Evolutionary conservation across 2,888 invertebrate genomes (phyloP), one percentile per base, ranked within the genome.

Genomic region (Luperina nickerlii): DNA sequence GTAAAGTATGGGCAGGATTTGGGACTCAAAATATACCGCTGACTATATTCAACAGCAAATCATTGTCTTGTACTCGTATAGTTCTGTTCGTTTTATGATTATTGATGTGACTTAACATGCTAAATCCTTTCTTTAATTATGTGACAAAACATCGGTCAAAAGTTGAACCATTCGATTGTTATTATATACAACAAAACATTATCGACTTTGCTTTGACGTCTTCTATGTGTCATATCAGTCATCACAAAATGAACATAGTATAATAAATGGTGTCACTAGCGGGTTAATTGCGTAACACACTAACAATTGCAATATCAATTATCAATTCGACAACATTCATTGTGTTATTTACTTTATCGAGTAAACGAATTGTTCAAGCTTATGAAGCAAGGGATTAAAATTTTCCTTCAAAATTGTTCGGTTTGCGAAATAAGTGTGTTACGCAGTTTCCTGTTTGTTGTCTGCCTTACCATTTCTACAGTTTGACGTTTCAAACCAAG

Each of bases 401-500:
- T 27, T 27, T 13, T 62, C 6, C 27, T 27, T 62, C n/a, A 6
- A 62, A 62, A 62, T 60, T 9, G 1, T 60, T 27, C 27, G 15
- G 13, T 15, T 62, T 27, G 15, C 2, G 27, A 62, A 6, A 27
- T 27, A 27, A 2, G 15, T 62, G 13, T 15, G 2, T 15, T 27
- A 62, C 62, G 27, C 15, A 6, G 7, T 32, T 32, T 63, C 15
- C 8, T 3, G 66, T 51, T 24, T 48, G 32, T 51, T 18, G 3
- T 48, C n/a, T 48, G 38, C 6, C 24, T 2, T 57, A 32, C 11
- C 42, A 45, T 60, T 79, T 60, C 27, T 80, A 73, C 38, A 80
- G 63, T 81, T 85, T 79, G 84, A 83, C 70, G 70, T 73, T 69
- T 42, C 15, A 69, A 71, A 60, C 48, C 32, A 62, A 67, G 57